A percentile compares a stretch with the other conserved stretches of the same genome.
Conservation (phyloP, 2,113 vertebrate species). For the Dicerorhinus sumatrensis region DNA sequence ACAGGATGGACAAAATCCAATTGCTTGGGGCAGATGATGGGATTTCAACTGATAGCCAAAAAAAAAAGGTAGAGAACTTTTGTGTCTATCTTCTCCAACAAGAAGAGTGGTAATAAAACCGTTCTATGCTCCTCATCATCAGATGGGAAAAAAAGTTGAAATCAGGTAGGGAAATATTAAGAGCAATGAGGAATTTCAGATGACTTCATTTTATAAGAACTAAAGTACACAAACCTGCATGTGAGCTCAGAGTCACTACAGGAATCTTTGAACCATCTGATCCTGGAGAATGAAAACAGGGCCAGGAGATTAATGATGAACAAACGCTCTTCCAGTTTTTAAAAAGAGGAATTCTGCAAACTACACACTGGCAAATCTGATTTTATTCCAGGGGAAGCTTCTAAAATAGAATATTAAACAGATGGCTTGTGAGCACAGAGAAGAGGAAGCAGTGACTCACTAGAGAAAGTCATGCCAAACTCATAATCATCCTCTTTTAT, state of each 20-base stretch:
- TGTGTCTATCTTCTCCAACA: not conserved
- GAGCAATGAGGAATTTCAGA: not conserved
- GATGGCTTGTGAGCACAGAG: slow-evolving; percentile 68
- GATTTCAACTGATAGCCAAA: not conserved
- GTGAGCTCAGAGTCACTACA: not conserved
- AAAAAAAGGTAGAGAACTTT: not conserved
- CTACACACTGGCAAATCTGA: slow-evolving; percentile 51
- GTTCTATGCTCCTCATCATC: not conserved
- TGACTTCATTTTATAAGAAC: not conserved
- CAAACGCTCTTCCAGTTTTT: slow-evolving; percentile 32
- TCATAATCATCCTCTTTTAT: slow-evolving; percentile 56
- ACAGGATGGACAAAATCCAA: not conserved
- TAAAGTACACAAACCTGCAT: not conserved
- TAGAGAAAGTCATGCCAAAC: slow-evolving; percentile 66
- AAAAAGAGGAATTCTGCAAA: slow-evolving; percentile 66
- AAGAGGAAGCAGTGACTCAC: slow-evolving; percentile 79
- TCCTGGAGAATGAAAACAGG: not conserved
- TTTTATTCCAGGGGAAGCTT: slow-evolving; percentile 59
- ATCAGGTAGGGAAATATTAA: not conserved
- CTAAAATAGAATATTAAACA: slow-evolving; percentile 80
- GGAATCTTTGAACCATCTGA: not conserved
- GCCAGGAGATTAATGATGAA: not conserved
- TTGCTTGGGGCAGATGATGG: not conserved
- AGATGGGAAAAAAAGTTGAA: not conserved
- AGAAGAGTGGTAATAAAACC: not conserved